Conservation (phyloP, 2,113 vertebrate genomes). For the Colossoma macropomum region DNA sequence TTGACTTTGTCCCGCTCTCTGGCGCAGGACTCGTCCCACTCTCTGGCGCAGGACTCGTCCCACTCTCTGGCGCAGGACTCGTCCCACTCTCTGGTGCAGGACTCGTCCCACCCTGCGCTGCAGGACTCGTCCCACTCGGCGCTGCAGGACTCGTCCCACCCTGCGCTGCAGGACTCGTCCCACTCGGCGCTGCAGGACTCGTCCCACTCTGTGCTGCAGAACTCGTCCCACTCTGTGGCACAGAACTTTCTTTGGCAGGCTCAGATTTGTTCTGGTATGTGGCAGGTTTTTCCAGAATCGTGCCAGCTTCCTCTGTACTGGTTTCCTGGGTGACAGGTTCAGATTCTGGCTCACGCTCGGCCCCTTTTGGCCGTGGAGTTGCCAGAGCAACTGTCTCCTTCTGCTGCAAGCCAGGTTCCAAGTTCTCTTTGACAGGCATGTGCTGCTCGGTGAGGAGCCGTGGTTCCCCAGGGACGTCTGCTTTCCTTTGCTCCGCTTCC, state of each 20-base stretch:
- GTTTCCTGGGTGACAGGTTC: neutral
- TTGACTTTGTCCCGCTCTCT: neutral
- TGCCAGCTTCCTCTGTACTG: neutral
- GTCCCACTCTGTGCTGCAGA: neutral
- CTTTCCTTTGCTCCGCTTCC: neutral
- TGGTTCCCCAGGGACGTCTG: constrained; percentile 5
- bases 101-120: neutral
- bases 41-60: too few relatives aligned
- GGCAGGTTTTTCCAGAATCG: constrained; percentile 19
- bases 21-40: neutral
- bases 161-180: neutral
- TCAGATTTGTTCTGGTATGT: constrained; percentile 2
- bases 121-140: neutral
- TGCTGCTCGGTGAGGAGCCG: neutral
- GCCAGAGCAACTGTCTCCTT: constrained; percentile 11
- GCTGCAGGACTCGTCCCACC: neutral
- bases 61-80: too few relatives aligned
- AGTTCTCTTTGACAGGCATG: constrained; percentile 14
- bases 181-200: neutral
- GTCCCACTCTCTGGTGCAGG: neutral
- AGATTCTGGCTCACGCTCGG: constrained; percentile 9
- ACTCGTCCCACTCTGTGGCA: neutral
- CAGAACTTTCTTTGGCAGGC: neutral
- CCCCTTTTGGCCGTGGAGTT: neutral
- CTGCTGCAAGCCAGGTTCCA: constrained; percentile 4